Evolutionary conservation across 2,797 vertebrate species (phyloP), one percentile per base, ranked within the genome.

Genomic region (Oceanodroma leucorhoa): DNA sequence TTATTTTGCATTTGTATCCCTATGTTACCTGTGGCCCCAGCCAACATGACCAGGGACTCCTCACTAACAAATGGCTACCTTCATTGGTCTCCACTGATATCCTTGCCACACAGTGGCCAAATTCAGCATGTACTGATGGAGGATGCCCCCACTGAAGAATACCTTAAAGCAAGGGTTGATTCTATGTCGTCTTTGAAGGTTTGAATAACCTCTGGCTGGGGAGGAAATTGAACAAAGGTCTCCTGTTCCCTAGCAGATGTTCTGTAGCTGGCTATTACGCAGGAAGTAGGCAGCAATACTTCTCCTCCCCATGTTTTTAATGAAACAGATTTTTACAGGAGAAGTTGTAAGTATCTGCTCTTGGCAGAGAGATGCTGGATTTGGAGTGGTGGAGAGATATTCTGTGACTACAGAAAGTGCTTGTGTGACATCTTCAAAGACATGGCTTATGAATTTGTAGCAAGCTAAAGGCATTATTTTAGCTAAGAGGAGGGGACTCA

Each of bases 121-220:
- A 17, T 7, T 55, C 45, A 73, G 60, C 6, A 1, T 1, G 12
- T 30, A 38, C 66, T 36, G 29, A 16, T 66, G 22, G 57, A 82
- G 57, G 53, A 38, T 45, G 5, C 5, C 6, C 23, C 32, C 12
- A 5, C 0, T 1, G 6, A 84, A 61, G 53, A 71, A 20, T 22
- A 45, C 2, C 23, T 48, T 17, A 20, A 51, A 34, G 57, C 34
- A 72, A 60, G 27, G 32, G 46, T 11, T 67, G 36, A 12, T 87
- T 55, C 0, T 38, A 5, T 75, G 29, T 61, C 36, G 9, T 61
- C 50, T 83, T 5, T 54, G 48, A 54, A 79, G 23, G 15, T 45
- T 27, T 66, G 40, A 76, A 83, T 46, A 61, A 38, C 13, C 10
- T 69, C 50, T 32, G 41, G 32, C 48, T 55, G 32, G 70, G 50